phyloP scores from a whole-genome alignment of 1,140 invertebrate species.

The Drosophila guanche region DNA sequence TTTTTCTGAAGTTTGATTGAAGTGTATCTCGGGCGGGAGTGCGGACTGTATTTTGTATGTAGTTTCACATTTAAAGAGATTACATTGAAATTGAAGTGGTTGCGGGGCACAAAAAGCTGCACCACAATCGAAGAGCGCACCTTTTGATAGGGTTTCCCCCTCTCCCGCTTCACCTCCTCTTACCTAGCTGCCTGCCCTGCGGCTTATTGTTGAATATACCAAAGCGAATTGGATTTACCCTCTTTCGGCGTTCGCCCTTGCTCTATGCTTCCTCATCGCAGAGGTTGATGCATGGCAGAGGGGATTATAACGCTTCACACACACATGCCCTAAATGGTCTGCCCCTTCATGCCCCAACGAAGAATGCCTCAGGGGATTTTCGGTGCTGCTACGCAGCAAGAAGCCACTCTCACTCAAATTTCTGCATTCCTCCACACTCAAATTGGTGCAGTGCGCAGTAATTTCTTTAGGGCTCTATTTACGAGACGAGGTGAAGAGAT shows the following conservation, averaged over 20 bases:
- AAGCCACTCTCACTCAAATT: constrained; percentile 41
- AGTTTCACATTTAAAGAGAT: constrained; percentile 79
- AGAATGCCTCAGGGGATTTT: constrained; percentile 34
- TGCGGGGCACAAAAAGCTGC: constrained; percentile 12
- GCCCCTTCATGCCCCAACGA: background rate
- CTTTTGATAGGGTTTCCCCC: constrained; percentile 20
- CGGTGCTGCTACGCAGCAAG: constrained; percentile 36
- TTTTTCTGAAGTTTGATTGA: constrained; percentile 49
- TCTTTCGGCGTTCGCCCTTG: constrained; percentile 27
- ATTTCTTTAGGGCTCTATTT: constrained; percentile 21
- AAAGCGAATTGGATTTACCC: constrained; percentile 75
- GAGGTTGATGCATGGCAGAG: constrained; percentile 59
- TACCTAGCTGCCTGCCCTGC: constrained; percentile 50
- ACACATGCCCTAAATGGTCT: background rate
- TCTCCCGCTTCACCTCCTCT: constrained; percentile 10
- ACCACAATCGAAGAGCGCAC: constrained; percentile 16
- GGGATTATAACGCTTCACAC: constrained; percentile 41
- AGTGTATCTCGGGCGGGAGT: constrained; percentile 31
- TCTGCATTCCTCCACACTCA: constrained; percentile 26
- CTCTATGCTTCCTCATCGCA: background rate
- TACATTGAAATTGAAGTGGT: constrained; percentile 77
- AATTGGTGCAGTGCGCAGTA: constrained; percentile 30
- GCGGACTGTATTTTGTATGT: background rate
- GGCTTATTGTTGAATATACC: constrained; percentile 52
- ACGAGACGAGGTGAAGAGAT: background rate